Evolutionary conservation across 2,797 vertebrate genomes (phyloP).

Genomic region (Sphenopsis melanotis): DNA sequence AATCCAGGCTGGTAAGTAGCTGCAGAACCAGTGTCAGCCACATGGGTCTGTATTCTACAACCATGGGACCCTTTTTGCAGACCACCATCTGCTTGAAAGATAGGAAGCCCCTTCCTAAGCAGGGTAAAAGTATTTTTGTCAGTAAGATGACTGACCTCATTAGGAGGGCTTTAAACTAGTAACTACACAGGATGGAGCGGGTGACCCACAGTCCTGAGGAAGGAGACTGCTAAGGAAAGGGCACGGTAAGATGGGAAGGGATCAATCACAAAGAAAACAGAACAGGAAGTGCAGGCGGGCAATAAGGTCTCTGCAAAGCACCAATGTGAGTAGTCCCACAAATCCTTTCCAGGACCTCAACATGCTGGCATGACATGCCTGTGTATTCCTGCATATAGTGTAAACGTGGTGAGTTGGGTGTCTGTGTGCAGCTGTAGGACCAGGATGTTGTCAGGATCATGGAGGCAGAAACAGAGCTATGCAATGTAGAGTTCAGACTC

Average conservation of each 20-base stretch:
- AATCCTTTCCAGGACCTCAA: not conserved
- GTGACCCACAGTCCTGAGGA: not conserved
- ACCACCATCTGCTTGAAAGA: not conserved
- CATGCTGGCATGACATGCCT: no score
- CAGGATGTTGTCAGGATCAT: fast-evolving
- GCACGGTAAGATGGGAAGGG: not conserved
- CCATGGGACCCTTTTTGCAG: not conserved
- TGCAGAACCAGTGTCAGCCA: fast-evolving
- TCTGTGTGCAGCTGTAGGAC: not conserved
- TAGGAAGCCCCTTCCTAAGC: not conserved
- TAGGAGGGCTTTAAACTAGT: not conserved
- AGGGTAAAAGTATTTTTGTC: not conserved
- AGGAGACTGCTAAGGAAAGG: not conserved
- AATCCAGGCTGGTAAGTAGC: not conserved
- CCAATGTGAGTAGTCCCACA: not conserved
- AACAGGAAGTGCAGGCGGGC: not conserved
- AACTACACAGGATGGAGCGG: not conserved
- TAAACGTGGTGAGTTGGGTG: fast-evolving
- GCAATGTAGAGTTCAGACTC: not conserved
- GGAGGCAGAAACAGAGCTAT: not conserved
- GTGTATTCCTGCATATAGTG: not conserved
- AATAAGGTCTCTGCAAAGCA: not conserved
- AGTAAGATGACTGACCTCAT: not conserved
- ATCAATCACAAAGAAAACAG: not conserved
- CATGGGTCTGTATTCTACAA: not conserved